These are phyloP conservation scores for Mimachlamys varia DNA, from an alignment of 2,888 invertebrate species.

Conservation along the genomic window DNA sequence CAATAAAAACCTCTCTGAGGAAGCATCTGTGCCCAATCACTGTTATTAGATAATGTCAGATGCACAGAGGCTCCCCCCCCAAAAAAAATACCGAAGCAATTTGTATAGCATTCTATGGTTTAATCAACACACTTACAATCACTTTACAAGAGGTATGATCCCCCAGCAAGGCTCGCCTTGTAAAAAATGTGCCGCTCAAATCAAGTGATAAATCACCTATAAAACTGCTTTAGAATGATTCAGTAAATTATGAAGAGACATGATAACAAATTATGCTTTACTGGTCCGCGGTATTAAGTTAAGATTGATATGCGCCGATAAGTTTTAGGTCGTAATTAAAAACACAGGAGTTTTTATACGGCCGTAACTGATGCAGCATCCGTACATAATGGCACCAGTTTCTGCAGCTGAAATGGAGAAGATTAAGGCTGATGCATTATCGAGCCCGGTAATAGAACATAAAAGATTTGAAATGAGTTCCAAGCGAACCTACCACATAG, in stretches of 20 bases:
- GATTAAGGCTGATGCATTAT: conserved; percentile 8
- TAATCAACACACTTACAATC: neutral
- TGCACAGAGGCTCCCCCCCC: neutral
- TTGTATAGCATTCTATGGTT: conserved; percentile 15
- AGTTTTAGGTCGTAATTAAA: conserved; percentile 29
- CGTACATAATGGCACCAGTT: conserved; percentile 12
- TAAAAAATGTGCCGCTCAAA: neutral
- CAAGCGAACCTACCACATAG: conserved; percentile 83
- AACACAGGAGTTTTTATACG: neutral
- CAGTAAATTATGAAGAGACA: conserved; percentile 21
- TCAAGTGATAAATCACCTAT: conserved; percentile 14
- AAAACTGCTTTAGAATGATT: conserved; percentile 23
- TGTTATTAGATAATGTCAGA: conserved; percentile 5
- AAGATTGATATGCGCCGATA: conserved; percentile 19
- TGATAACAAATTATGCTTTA: conserved; percentile 23
- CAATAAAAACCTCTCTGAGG: neutral
- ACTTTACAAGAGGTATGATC: neutral
- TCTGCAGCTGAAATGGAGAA: conserved; percentile 31
- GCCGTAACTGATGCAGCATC: neutral
- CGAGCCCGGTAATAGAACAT: conserved; percentile 9
- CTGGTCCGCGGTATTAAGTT: neutral
- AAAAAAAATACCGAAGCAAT: conserved; percentile 8
- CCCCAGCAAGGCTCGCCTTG: neutral
- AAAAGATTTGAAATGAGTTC: conserved; percentile 17
- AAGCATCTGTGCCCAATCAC: conserved; percentile 9